Evolutionary conservation across 35 echinoderm and acorn worm species (phyloP), one percentile per base, ranked within the genome.

Genomic region (Nesometra sesokonis): DNA sequence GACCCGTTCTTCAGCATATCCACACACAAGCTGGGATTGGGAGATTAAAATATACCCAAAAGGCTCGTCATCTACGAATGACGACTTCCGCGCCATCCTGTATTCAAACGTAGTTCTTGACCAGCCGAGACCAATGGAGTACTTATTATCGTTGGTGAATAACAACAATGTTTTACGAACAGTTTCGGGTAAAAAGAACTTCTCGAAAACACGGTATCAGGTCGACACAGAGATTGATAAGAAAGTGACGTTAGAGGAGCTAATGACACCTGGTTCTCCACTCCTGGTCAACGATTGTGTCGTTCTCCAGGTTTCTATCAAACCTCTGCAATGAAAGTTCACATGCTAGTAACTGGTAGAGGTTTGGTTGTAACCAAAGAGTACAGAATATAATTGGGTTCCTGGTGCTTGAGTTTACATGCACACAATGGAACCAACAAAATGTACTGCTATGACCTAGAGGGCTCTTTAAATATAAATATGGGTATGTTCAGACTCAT

Each of bases 21-120:
- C 95, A 21, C 87, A 91, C 82, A 93, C 95, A 0, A 97, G 95
- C 47, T 97, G 95, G 95, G 95, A 97, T 46, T 97, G 95, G 95
- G 95, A 97, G 78, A 80, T 97, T 11, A 97, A 97, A 84, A 97
- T 97, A 17, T 93, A 97, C 77, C 95, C 95, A 30, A 97, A 97
- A 85, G 95, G 95, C 17, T 93, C 92, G 30, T 93, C 95, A 0
- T 91, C 92, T 30, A 97, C 88, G 78, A 97, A 91, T 76, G 95
- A 97, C 31, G 92, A 97, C 40, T 97, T 97, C 85, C 87, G 95
- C 34, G 93, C 91, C 37, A 89, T 97, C 33, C 85, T 97, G 9
- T 97, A 97, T 78, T 97, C 95, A 9, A 97, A 97, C 47, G 89
- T 97, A 77, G 89, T 97, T 35, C 85, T 97, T 35, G 95, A 97